Base-by-base conservation (phyloP, 2,113 vertebrate genomes). In the Urocolius indicus region DNA sequence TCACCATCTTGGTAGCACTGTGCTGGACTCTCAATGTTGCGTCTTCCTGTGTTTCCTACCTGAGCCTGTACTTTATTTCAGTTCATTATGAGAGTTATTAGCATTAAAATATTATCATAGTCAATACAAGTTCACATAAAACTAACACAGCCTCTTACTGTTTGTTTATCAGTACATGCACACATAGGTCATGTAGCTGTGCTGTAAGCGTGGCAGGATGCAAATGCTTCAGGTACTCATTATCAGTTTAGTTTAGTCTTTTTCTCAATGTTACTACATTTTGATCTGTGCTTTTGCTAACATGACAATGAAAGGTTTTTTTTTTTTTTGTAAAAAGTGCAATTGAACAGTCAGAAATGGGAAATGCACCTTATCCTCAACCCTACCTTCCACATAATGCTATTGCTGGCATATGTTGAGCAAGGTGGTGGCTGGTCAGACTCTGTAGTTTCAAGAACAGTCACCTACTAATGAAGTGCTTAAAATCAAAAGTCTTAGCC, bases 341-440 rank as follows among this genome's bases (percentile, higher is more conserved):
- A 51, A 63, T 7, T 13, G 63, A 83, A 34, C 16, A 4, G 5
- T 32, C 18, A 58, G 67, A 75, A 75, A 36, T 32, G 30, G 61
- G 23, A 78, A 71, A 3, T 5, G 5, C 21, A 22, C 24, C 55
- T 4, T 20, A 23, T 21, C 45, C 19, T 14, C 18, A 62, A 1
- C 9, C 18, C 22, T 19, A 30, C 8, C 5, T 83, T 72, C 26
- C 67, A 49, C 29, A 11, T 24, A n/a, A 29, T 68, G 11, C 36
- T 27, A 2, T 5, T 80, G 16, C 18, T 52, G 51, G 10, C 18
- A 8, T 5, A 32, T 23, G 26, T 34, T 21, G 41, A 67, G 14
- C 16, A 2, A 20, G 5, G 5, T 49, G 16, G 19, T 55, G 3
- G 23, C 5, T 71, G 32, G 78, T 46, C 0, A 0, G 13, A 66